phyloP scores from a whole-genome alignment of 1,140 invertebrate species.

The Drosophila seguyi region DNA sequence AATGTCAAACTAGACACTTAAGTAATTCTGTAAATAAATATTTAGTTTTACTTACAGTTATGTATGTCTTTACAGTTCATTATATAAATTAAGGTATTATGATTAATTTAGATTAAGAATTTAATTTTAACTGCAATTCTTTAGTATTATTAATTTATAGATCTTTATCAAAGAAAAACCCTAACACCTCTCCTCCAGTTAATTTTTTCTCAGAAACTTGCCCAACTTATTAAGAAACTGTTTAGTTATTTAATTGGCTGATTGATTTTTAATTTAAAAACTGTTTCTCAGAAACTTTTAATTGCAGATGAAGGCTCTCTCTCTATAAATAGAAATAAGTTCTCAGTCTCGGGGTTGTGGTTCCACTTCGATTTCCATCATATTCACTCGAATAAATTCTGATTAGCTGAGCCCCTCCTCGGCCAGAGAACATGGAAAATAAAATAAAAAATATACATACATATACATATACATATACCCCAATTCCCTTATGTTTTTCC shows the following conservation, averaged over 20 bases:
- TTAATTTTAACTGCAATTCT: no score
- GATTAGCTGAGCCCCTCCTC: conserved; percentile 15
- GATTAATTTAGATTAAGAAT: no score
- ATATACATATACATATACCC: not conserved
- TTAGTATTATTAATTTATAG: not conserved
- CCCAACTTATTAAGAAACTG: not conserved
- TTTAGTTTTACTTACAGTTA: no score
- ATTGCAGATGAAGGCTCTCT: not conserved
- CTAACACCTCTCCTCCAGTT: not conserved
- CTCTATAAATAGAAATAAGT: not conserved
- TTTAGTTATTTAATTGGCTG: not conserved
- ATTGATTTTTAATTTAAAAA: conserved; percentile 12
- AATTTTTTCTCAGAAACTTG: no score
- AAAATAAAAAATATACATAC: conserved; percentile 20
- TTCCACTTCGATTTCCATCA: conserved; percentile 31
- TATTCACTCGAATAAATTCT: conserved; percentile 41
- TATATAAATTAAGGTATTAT: no score
- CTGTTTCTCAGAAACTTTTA: conserved; percentile 1
- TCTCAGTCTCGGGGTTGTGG: not conserved
- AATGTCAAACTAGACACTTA: not conserved
- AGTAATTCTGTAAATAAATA: no score
- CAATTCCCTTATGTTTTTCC: conserved; percentile 17
- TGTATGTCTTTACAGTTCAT: no score
- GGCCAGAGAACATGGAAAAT: conserved; percentile 3
- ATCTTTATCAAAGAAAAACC: not conserved